Percentiles rank a stretch among this genome's conserved stretches.
These are phyloP conservation scores for Mesoclemmys tuberculata DNA, from an alignment of 2,113 vertebrate genomes.

Conservation along the genomic window DNA sequence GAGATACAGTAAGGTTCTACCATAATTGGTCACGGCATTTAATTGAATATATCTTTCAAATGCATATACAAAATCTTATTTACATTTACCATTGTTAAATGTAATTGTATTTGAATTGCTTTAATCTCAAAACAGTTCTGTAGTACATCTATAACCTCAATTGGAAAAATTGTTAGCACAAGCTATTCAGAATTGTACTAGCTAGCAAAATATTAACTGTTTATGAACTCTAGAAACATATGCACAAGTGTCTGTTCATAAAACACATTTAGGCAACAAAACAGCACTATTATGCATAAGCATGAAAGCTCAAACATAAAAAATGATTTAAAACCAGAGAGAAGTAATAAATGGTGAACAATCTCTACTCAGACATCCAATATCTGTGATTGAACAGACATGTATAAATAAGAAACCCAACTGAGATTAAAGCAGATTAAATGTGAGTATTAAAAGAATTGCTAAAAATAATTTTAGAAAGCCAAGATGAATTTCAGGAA, in stretches of 20 bases:
- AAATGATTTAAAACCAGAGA: background rate
- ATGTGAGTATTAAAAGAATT: slow-evolving; percentile 42
- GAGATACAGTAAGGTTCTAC: background rate
- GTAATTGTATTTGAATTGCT: background rate
- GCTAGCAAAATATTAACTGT: background rate
- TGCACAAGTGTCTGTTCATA: background rate
- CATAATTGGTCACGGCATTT: background rate
- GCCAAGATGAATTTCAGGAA: background rate
- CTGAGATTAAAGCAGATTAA: slow-evolving; percentile 64
- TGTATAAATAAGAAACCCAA: slow-evolving; percentile 15
- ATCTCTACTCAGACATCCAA: slow-evolving; percentile 14
- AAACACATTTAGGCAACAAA: background rate
- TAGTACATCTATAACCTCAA: background rate
- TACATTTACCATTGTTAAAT: background rate
- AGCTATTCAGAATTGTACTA: background rate
- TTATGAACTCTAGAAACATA: accelerated
- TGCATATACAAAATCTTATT: background rate
- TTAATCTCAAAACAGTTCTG: background rate
- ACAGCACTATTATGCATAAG: background rate
- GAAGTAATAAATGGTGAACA: background rate
- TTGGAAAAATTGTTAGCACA: background rate
- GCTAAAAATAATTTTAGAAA: slow-evolving; percentile 21
- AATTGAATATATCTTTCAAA: background rate
- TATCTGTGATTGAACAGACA: slow-evolving; percentile 31
- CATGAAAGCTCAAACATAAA: background rate